Percentiles rank a stretch among this genome's conserved stretches.
These are phyloP conservation scores for Tragulus kanchil DNA, from an alignment of 2,113 vertebrate genomes.

Conservation along the genomic window DNA sequence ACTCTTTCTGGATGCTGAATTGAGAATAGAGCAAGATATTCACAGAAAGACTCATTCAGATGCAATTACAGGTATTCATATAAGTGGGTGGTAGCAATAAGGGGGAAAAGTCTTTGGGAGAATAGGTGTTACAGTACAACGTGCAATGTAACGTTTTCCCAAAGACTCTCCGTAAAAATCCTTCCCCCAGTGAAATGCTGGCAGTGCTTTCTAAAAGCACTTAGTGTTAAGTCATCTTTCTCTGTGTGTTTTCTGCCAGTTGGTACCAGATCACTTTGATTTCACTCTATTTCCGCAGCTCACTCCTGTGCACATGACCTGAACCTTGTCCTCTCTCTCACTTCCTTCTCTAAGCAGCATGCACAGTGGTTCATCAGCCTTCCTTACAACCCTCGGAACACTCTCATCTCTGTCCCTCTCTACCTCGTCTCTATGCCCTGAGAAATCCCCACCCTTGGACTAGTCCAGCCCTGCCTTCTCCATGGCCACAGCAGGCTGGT, in stretches of 20 bases:
- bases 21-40: neutral
- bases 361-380: neutral
- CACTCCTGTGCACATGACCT: neutral
- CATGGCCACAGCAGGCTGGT: fast-evolving
- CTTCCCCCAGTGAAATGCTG: neutral
- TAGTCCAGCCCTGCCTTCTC: neutral
- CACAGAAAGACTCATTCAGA: neutral
- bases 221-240: neutral
- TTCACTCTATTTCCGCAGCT: neutral
- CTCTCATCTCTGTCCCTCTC: neutral
- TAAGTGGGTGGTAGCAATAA: neutral
- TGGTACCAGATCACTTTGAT: neutral
- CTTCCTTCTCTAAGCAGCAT: neutral
- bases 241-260: neutral
- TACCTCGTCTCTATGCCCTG: neutral
- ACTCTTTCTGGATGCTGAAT: neutral
- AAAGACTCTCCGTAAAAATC: neutral
- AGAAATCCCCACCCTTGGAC: neutral
- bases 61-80: neutral
- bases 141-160: neutral
- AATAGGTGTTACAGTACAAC: neutral
- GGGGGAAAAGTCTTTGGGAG: neutral
- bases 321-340: neutral
- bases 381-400: neutral
- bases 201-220: neutral